Evolutionary conservation across 2,888 invertebrate species (phyloP), one percentile per base, ranked within the genome.

Genomic region (Heteromyza rotundicornis): DNA sequence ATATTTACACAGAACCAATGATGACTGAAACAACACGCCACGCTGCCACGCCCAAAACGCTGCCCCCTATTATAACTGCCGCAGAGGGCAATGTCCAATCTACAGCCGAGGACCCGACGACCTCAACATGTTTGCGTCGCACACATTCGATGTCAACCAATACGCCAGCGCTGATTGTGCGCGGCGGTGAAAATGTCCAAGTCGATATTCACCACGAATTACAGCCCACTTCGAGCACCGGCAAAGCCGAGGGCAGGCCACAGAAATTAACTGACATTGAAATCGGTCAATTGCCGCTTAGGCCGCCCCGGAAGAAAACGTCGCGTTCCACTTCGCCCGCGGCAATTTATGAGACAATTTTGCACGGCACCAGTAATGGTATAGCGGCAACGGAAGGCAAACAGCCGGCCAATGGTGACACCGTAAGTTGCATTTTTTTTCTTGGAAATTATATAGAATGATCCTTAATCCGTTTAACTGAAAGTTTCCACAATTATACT

Each of bases 261-360:
- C 52, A 27, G 24, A 5, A 44, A n/a, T 14, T 47, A 35, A 16
- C 23, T 36, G 68, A 66, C 59, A 68, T 68, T 52, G 74, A 78
- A 67, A 68, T 68, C 65, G 62, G 67, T 40, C 74, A 75, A 40
- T 68, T 75, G 68, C 82, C 82, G 27, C 65, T 79, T 24, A 81
- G 77, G 56, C 83, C 83, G 24, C 82, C 82, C 24, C 79, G 82
- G 59, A 77, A 75, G 65, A 82, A 81, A 71, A 66, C 72, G 54
- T 82, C 81, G 50, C 80, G 80, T 55, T 80, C 80, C 53, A 80
- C 74, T 65, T 81, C 82, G 17, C 80, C 81, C 17, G 54, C 58
- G 7, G 64, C 60, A 16, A 52, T 49, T 8, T 62, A 67, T 44
- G 67, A 62, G 40, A 55, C 19, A 35, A 20, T 62, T 32, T 57